Evolutionary conservation across 2,113 vertebrate species (phyloP).

Genomic region (Kobus ellipsiprymnus): DNA sequence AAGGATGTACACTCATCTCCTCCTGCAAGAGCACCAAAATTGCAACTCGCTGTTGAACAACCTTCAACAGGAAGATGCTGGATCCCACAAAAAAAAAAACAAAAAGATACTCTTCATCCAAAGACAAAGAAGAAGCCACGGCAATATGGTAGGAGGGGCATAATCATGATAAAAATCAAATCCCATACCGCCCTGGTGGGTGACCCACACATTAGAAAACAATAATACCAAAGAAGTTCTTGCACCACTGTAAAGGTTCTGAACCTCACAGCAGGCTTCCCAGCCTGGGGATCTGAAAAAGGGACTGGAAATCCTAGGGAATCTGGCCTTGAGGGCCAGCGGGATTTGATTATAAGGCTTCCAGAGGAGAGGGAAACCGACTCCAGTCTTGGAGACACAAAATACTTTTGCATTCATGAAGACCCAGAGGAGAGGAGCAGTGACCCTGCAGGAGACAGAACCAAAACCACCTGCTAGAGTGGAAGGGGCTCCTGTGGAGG

Average conservation of each 20-base stretch:
- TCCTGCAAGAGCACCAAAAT: background rate
- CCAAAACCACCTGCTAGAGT: background rate
- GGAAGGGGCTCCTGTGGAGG: background rate
- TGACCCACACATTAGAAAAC: background rate
- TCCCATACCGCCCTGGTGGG: background rate
- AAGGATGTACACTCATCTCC: background rate
- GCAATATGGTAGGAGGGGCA: background rate
- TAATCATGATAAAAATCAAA: background rate
- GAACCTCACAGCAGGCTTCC: background rate
- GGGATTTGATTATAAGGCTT: background rate
- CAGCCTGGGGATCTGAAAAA: background rate
- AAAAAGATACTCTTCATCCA: background rate
- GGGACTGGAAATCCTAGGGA: background rate
- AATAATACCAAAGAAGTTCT: background rate
- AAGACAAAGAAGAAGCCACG: background rate
- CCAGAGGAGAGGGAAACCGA: background rate
- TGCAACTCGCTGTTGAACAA: background rate
- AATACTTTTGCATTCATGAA: background rate
- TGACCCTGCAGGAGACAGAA: background rate
- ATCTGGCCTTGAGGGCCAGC: background rate
- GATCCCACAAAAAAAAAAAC: background rate
- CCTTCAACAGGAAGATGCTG: background rate
- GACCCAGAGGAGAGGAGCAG: background rate
- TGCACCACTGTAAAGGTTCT: background rate
- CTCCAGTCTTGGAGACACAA: background rate